These are phyloP conservation scores for Alloplasta piceator DNA, from an alignment of 2,888 invertebrate genomes.

Conservation along the genomic window DNA sequence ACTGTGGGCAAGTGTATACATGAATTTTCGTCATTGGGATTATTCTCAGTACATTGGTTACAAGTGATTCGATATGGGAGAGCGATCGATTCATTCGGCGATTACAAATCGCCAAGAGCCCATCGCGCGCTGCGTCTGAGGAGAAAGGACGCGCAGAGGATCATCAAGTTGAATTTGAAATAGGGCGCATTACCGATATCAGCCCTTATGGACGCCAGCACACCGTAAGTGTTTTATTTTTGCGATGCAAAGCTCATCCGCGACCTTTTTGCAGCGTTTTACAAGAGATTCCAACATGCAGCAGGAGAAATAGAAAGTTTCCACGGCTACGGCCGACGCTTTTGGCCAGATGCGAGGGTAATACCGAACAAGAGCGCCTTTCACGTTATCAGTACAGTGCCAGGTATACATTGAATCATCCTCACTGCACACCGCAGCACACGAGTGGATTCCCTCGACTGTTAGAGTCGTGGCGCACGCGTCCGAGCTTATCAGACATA, in stretches of 20 bases:
- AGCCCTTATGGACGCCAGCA: too few relatives aligned
- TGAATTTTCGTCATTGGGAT: neutral
- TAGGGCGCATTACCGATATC: too few relatives aligned
- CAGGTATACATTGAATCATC: constrained; percentile 49
- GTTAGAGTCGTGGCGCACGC: constrained; percentile 44
- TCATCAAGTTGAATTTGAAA: too few relatives aligned
- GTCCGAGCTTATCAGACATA: constrained; percentile 60
- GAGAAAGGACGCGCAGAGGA: too few relatives aligned
- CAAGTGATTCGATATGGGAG: too few relatives aligned
- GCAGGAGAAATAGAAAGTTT: constrained; percentile 46
- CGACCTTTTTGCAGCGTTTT: constrained; percentile 33
- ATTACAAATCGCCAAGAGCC: too few relatives aligned
- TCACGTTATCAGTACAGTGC: constrained; percentile 59
- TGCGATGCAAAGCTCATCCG: constrained; percentile 26
- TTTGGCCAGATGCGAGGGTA: constrained; percentile 57
- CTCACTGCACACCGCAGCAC: constrained; percentile 13
- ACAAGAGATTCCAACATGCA: constrained; percentile 53
- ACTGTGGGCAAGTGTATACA: neutral
- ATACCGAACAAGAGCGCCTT: constrained; percentile 61
- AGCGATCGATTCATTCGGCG: too few relatives aligned
- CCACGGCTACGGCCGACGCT: neutral
- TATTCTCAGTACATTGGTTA: neutral
- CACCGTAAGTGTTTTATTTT: too few relatives aligned
- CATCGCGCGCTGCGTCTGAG: too few relatives aligned
- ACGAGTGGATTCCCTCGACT: constrained; percentile 24